Percentiles rank a stretch among this genome's conserved stretches.
Evolutionary conservation across 2,113 vertebrate species (phyloP).

Genomic region (Nicator chloris): DNA sequence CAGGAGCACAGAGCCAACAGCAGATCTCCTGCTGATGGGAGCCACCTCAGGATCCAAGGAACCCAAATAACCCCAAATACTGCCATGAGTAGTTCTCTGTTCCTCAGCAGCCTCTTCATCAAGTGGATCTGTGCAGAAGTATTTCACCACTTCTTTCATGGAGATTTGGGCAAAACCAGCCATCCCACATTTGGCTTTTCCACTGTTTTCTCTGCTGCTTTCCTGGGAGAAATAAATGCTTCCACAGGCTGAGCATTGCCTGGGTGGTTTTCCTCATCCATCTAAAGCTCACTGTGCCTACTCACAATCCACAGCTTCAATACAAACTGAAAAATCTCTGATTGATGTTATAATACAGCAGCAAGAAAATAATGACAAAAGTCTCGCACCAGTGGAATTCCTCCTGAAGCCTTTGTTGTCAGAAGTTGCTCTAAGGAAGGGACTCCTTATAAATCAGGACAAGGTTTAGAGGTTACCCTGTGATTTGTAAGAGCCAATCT

Average conservation of each 20-base stretch:
- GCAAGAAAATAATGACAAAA: not conserved
- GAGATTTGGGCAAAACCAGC: not conserved
- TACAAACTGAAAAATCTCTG: not conserved
- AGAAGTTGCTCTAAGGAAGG: not conserved
- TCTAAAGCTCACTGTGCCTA: not conserved
- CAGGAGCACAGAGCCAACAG: not conserved
- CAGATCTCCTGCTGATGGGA: not conserved
- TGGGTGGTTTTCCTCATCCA: accelerated
- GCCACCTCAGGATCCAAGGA: not conserved
- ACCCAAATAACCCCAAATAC: not conserved
- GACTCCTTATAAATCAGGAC: not conserved
- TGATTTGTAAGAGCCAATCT: not conserved
- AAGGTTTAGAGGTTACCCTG: not conserved
- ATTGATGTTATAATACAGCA: not conserved
- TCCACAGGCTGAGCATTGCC: not conserved
- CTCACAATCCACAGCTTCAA: not conserved
- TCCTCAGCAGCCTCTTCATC: not conserved
- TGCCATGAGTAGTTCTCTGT: not conserved
- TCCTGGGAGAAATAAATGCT: too few species aligned
- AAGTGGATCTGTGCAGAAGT: not conserved
- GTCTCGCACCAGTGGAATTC: not conserved
- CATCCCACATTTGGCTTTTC: not conserved
- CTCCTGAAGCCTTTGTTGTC: not conserved
- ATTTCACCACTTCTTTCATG: not conserved
- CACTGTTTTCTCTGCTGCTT: not conserved